Evolutionary conservation across 92 coral and sea anemone genomes (phyloP).

Genomic region (Pocillopora meandrina): DNA sequence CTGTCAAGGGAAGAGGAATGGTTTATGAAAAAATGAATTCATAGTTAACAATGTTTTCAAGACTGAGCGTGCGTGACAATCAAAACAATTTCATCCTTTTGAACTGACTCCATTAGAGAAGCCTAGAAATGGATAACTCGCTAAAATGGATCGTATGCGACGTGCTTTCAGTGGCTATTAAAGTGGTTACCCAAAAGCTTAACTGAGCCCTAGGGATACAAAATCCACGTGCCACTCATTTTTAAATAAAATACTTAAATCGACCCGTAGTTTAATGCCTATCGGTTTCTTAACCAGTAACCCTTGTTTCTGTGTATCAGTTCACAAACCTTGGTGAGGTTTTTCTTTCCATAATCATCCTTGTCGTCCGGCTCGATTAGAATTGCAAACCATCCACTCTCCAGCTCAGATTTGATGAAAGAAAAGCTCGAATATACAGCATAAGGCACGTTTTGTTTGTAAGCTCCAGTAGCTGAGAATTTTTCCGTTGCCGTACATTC

Average conservation of each 20-base stretch:
- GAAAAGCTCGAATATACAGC: slow-evolving; percentile 62
- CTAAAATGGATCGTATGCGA: too few species aligned
- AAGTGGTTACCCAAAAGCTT: too few species aligned
- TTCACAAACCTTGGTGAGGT: slow-evolving; percentile 51
- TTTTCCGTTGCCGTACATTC: slow-evolving; percentile 89
- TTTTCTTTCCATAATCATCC: slow-evolving; percentile 59
- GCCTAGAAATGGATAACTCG: too few species aligned
- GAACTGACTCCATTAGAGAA: too few species aligned
- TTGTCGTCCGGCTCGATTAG: slow-evolving; percentile 71
- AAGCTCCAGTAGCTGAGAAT: slow-evolving; percentile 69
- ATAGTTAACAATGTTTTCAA: too few species aligned
- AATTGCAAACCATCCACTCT: slow-evolving; percentile 88
- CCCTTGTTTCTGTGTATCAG: neutral
- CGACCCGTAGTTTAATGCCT: too few species aligned
- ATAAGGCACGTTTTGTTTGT: slow-evolving; percentile 55
- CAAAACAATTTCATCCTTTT: too few species aligned
- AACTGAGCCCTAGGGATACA: too few species aligned
- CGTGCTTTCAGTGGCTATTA: too few species aligned
- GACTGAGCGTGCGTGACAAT: too few species aligned
- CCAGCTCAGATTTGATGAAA: slow-evolving; percentile 69
- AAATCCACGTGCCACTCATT: too few species aligned
- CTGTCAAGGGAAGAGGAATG: slow-evolving; percentile 25
- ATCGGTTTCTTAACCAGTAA: neutral
- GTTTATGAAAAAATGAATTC: neutral
- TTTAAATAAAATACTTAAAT: too few species aligned